Evolutionary conservation across 2,113 vertebrate genomes (phyloP), one percentile per base, ranked within the genome.

Genomic region (Verasper variegatus): DNA sequence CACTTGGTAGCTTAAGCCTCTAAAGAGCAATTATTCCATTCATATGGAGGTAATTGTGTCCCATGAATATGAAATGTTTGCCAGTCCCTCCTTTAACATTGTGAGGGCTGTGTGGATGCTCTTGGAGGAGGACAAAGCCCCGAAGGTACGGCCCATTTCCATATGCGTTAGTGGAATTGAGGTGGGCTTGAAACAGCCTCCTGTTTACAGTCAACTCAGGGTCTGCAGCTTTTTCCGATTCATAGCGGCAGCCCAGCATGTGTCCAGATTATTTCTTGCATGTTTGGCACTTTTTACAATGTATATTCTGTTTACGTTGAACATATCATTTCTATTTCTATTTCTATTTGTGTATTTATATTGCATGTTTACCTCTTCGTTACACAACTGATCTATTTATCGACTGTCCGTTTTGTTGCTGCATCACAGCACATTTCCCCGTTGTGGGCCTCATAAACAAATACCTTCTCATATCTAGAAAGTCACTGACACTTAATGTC

Each of bases 61-160:
- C 87, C 89, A 93, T 94, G 93, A 93, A 95, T 95, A 88, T 91
- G 90, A 95, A 95, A 89, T 86, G 89, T 92, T 91, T 90, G 82
- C 31, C 89, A 80, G 85, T 74, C 78, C 77, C 86, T 81, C 78
- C 86, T 93, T 89, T 91, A 88, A 92, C 87, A 88, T 63, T 78
- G 69, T 71, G 76, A 85, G 82, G 77, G 54, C 49, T 24, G 51
- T 82, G 68, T 87, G 83, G 76, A 85, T 88, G 83, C 80, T 85
- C 65, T 57, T 79, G 71, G 40, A 81, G 71, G 37, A 80, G 80
- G 79, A 91, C 88, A 92, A 91, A 89, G 91, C 85, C 88, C 81
- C 62, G 3, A 66, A 93, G 92, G 87, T 93, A 90, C 87, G 83
- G 72, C 3, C 83, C 90, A 94, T 95, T 93, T 94, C 93, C 93